Evolutionary conservation across 2,113 vertebrate genomes (phyloP), one percentile per base, ranked within the genome.

Genomic region (Vireo altiloquus): DNA sequence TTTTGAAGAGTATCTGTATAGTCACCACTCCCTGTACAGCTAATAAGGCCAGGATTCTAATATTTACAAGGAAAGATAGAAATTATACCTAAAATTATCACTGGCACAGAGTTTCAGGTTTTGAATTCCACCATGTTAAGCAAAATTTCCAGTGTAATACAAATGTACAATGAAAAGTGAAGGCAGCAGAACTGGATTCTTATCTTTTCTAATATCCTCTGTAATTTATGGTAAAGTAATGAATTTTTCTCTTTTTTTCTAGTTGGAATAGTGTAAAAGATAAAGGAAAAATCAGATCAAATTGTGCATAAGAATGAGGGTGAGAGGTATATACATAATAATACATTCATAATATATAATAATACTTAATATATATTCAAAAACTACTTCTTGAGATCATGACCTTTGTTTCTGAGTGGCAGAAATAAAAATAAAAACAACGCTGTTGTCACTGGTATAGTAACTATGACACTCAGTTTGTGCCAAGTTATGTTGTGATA

Each of bases 121-220:
- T 96, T 95, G 82, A 96, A 91, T 96, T 95, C 69, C 57, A 84
- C n/a, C 65, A 71, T 2, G 13, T 44, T 86, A 83, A 93, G 69
- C 37, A 3, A 88, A 90, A 83, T 46, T 60, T 89, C 79, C 76
- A 60, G 31, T 35, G n/a, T 63, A 75, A 92, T 71, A 74, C 18
- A 85, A 83, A 94, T 5, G 16, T 21, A 81, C 49, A 86, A 37
- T 14, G 24, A 92, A 89, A 82, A 93, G 78, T 91, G 40, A 87
- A 75, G 28, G 25, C 31, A 89, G 47, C 37, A 88, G 71, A 82
- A 60, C 31, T 75, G 64, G 39, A 71, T 82, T 83, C 47, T 89
- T 88, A 78, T 89, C 37, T 96, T 89, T 90, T 71, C 60, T 74
- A 78, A 68, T n/a, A 64, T 24, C 53, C 15, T 75, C 84, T 53